Conservation (phyloP, 2,113 vertebrate genomes). For the Silurus asotus region DNA sequence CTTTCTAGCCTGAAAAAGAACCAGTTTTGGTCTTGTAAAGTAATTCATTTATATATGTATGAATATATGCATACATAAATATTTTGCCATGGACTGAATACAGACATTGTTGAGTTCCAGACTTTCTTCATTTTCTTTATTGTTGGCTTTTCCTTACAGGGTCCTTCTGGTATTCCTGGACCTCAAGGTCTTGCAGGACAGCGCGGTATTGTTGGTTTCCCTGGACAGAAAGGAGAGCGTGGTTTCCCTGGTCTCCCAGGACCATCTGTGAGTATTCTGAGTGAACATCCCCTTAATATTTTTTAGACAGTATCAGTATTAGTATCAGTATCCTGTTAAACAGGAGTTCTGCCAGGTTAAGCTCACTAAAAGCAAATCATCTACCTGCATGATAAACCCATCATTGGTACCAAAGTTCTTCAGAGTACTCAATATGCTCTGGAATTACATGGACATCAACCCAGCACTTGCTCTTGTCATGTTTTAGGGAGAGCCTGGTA, state of each 20-base stretch:
- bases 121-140: not conserved
- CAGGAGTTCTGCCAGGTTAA: not conserved
- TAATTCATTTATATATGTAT: not conserved
- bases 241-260: conserved; percentile 90
- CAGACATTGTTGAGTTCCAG: not conserved
- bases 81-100: not conserved
- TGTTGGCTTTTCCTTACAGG: conserved; percentile 69
- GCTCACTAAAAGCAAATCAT: not conserved
- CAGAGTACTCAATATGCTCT: not conserved
- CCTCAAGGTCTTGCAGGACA: conserved; percentile 87
- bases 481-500: conserved; percentile 88
- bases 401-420: not conserved
- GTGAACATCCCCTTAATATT: not conserved
- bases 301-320: not conserved
- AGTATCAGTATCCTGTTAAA: no score
- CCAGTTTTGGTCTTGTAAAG: not conserved
- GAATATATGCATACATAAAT: not conserved
- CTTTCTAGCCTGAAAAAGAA: not conserved
- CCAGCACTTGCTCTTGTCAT: not conserved
- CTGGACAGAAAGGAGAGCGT: conserved; percentile 91
- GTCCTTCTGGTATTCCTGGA: conserved; percentile 83
- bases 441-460: conserved; percentile 17
- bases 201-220: conserved; percentile 92
- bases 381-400: not conserved
- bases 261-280: conserved; percentile 78